Conservation (phyloP, 2,113 vertebrate species). For the Pelodiscus sinensis region DNA sequence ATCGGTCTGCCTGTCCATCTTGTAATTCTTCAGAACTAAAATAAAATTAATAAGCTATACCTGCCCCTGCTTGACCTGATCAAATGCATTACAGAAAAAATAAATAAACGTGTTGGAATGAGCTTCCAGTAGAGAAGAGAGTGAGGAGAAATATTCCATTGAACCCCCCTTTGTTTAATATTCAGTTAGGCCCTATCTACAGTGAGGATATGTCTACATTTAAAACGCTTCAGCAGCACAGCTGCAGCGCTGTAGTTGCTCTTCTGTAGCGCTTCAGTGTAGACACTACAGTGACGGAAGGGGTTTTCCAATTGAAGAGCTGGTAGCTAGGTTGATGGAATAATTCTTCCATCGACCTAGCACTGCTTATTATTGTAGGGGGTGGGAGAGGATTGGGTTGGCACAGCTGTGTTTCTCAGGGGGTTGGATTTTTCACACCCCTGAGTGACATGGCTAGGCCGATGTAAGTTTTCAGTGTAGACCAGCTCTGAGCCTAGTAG, state of each 20-base stretch:
- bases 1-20: neutral
- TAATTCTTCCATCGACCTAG: neutral
- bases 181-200: neutral
- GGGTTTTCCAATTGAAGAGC: neutral
- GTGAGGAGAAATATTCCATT: neutral
- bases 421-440: no score
- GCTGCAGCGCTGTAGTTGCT: neutral
- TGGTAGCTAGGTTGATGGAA: neutral
- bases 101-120: neutral
- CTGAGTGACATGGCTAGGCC: neutral
- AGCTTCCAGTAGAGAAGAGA: neutral
- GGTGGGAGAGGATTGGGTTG: neutral
- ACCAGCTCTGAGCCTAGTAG: neutral
- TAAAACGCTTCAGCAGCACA: neutral
- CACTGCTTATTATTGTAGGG: neutral
- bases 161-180: neutral
- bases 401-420: neutral
- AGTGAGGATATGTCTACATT: neutral
- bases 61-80: neutral
- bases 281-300: neutral
- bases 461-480: neutral
- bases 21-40: neutral
- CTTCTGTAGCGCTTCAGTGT: neutral
- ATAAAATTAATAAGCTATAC: neutral
- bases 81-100: neutral